Percentiles rank a stretch among this genome's conserved stretches.
These are phyloP conservation scores for Zaprionus nigranus DNA, from an alignment of 1,140 invertebrate genomes.

Conservation along the genomic window DNA sequence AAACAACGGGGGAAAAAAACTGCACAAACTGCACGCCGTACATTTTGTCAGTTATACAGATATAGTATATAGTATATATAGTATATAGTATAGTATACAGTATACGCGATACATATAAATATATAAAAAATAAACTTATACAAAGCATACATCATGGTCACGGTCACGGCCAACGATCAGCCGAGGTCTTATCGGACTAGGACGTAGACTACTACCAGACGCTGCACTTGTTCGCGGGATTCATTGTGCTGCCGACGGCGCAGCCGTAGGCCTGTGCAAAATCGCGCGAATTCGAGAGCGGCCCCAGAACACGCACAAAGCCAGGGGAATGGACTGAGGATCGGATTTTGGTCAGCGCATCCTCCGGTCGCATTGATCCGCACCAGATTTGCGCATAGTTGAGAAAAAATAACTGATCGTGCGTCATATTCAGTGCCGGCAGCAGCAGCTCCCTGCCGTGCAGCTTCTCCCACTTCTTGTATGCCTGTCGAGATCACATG, in stretches of 20 bases:
- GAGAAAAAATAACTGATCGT: conserved; percentile 95
- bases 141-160: conserved; percentile 27
- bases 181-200: conserved; percentile 1
- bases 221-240: conserved; percentile 95
- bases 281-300: conserved; percentile 96
- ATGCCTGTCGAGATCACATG: conserved; percentile 84
- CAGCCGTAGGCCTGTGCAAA: conserved; percentile 94
- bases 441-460: conserved; percentile 90
- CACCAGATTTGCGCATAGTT: conserved; percentile 98
- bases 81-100: conserved; percentile 17
- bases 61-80: conserved; percentile 6
- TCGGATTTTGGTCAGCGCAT: conserved; percentile 96
- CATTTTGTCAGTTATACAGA: conserved; percentile 19
- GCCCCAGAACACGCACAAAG: conserved; percentile 95
- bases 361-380: conserved; percentile 97
- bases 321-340: conserved; percentile 98
- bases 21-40: conserved; percentile 26
- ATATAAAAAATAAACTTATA: conserved; percentile 45
- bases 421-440: conserved; percentile 92
- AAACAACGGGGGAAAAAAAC: conserved; percentile 14
- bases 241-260: conserved; percentile 93
- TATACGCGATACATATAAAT: conserved; percentile 25
- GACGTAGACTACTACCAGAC: conserved; percentile 92
- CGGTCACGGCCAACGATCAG: conserved; percentile 6
- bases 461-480: conserved; percentile 90